These are phyloP conservation scores for Psephotus haematonotus DNA, from an alignment of 2,113 vertebrate species.

Conservation along the genomic window DNA sequence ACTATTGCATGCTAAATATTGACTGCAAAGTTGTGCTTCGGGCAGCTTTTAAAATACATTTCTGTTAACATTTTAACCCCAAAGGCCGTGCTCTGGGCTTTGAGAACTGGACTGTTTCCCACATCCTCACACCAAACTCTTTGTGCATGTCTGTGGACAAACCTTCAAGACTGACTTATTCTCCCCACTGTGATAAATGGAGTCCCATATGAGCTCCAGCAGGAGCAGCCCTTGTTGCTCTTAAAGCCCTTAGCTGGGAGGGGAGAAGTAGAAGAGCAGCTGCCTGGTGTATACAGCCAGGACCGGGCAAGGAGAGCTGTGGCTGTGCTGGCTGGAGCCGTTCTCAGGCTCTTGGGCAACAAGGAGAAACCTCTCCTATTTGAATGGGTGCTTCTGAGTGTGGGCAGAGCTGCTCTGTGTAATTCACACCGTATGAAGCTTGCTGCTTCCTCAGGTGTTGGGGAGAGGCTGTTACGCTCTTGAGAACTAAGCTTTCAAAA, in stretches of 20 bases:
- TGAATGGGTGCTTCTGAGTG: neutral
- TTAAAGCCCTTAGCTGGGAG: neutral
- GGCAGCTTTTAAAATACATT: neutral
- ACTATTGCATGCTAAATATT: neutral
- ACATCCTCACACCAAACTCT: neutral
- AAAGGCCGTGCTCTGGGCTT: neutral
- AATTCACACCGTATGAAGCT: neutral
- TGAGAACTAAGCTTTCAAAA: neutral
- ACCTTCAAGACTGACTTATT: neutral
- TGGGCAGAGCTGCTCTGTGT: neutral
- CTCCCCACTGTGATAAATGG: neutral
- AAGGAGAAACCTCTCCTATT: neutral
- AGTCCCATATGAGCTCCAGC: neutral
- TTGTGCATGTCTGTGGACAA: neutral
- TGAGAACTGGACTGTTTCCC: neutral
- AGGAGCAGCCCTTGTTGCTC: neutral
- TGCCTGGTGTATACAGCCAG: neutral
- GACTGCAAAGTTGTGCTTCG: rapidly evolving
- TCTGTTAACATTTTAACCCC: neutral
- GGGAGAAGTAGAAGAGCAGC: neutral
- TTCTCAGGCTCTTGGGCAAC: neutral
- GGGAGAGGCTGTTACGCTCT: neutral
- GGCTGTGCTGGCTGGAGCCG: neutral
- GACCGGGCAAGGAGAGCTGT: rapidly evolving
- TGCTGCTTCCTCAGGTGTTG: neutral